Conservation (phyloP, 1,140 invertebrate species). For the Telenomus remus region DNA sequence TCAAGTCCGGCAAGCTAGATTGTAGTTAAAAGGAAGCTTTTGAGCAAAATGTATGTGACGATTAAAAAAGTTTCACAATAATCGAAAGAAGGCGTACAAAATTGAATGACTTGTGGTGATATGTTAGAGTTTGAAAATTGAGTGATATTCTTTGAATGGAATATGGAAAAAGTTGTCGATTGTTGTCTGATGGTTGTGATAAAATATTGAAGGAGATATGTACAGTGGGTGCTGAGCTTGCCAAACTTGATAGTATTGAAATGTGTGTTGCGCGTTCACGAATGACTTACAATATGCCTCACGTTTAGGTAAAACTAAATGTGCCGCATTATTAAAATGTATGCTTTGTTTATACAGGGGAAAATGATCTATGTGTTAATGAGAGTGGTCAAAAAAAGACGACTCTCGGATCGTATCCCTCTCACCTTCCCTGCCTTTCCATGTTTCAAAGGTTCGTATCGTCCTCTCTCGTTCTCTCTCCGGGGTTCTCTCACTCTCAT, state of each 20-base stretch:
- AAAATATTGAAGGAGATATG: conserved; percentile 23
- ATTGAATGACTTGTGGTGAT: too few relatives aligned
- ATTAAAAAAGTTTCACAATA: too few relatives aligned
- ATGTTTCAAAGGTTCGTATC: conserved; percentile 5
- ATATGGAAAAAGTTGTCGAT: too few relatives aligned
- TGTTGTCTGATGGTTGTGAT: too few relatives aligned
- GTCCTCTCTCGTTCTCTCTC: conserved; percentile 9
- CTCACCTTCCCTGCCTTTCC: conserved; percentile 28
- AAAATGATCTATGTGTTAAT: conserved; percentile 15
- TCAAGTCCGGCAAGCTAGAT: too few relatives aligned
- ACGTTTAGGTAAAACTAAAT: conserved; percentile 34
- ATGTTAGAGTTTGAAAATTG: too few relatives aligned
- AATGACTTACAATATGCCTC: conserved; percentile 44
- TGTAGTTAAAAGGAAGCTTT: too few relatives aligned
- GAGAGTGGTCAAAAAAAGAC: conserved; percentile 8
- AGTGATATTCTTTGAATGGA: neutral
- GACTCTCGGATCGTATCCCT: conserved; percentile 15
- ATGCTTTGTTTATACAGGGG: conserved; percentile 29
- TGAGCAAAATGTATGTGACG: too few relatives aligned
- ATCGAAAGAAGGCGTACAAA: too few relatives aligned
- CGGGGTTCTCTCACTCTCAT: conserved; percentile 7
- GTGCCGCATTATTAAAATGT: conserved; percentile 19
- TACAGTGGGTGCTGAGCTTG: conserved; percentile 21
- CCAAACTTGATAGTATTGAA: conserved; percentile 20
- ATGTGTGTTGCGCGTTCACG: conserved; percentile 32